phyloP scores from a whole-genome alignment of 2,888 invertebrate genomes.

The Drosophila mimica region DNA sequence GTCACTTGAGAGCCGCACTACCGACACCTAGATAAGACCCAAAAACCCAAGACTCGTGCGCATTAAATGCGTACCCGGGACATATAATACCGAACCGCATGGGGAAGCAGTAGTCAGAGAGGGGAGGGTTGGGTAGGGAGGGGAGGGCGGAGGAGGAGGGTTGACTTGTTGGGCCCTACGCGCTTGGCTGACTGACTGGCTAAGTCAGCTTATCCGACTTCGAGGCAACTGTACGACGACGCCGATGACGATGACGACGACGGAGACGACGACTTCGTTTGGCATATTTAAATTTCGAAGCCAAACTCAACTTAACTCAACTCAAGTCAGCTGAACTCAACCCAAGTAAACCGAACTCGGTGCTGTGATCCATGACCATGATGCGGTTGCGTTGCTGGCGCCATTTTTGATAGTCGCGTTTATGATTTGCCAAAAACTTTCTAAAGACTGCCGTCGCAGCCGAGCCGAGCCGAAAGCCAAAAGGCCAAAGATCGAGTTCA shows the following conservation, averaged over 20 bases:
- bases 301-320: constrained; percentile 26
- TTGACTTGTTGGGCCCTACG: constrained; percentile 42
- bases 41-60: constrained; percentile 55
- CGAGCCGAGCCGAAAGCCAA: constrained; percentile 22
- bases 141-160: background rate
- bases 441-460: constrained; percentile 46
- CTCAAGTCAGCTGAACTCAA: constrained; percentile 6
- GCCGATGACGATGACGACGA: constrained; percentile 5
- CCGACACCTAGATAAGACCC: constrained; percentile 49
- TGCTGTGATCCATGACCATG: constrained; percentile 76
- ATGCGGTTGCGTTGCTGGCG: constrained; percentile 47
- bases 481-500: constrained; percentile 59
- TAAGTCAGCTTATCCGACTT: constrained; percentile 58
- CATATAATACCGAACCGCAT: background rate
- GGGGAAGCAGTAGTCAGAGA: background rate
- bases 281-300: constrained; percentile 58
- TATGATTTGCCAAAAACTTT: constrained; percentile 76
- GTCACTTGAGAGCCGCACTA: constrained; percentile 39
- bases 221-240: constrained; percentile 61
- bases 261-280: constrained; percentile 24
- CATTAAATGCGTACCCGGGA: constrained; percentile 47
- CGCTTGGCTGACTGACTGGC: constrained; percentile 58
- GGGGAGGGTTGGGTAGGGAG: no score
- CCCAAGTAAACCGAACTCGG: constrained; percentile 41
- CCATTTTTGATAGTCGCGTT: constrained; percentile 71